Base-by-base conservation (phyloP, 1,140 invertebrate species). In the Epicauta chinensis region DNA sequence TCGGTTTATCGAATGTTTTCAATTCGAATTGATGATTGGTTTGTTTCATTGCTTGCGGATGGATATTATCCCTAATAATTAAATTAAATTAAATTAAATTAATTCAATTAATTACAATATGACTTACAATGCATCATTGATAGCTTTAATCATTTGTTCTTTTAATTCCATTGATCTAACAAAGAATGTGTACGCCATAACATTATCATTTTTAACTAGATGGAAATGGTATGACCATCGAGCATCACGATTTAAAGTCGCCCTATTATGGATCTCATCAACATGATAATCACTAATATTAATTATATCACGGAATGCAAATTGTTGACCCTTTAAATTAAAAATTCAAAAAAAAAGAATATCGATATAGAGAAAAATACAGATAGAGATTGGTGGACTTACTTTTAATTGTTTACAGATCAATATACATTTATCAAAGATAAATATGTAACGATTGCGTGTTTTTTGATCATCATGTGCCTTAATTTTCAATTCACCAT, bases 401-500 rank as follows among this genome's bases (percentile, higher is more conserved):
- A 61, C 61, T 58, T 61, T 60, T 14, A 60, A 37, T 10, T 86
- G 79, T 75, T 98, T 98, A 69, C 94, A 97, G 71, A 98, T 86
- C 45, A 98, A 79, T 73, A 98, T 86, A 16, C 94, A 88, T 79
- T 94, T 94, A 69, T 98, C 93, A 74, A 98, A 98, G 16, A 98
- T 83, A 72, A 98, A 98, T 11, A 94, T 89, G 70, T 95, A 96
- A 69, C 93, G 83, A 35, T 82, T 81, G 68, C 89, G 87, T 1
- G 86, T 75, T 66, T 89, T 87, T 65, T 89, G 86, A 70, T 96
- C 93, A 62, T 87, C 83, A 68, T 97, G 93, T 37, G 85, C 86
- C 71, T 90, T 90, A 3, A 98, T 89, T 74, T 90, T 90, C 16
- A 98, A 75, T 68, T 98, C 94, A 11, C 93, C 93, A 70, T 98